Evolutionary conservation across 2,888 invertebrate species (phyloP).

Genomic region (Himalopsyche japonica): DNA sequence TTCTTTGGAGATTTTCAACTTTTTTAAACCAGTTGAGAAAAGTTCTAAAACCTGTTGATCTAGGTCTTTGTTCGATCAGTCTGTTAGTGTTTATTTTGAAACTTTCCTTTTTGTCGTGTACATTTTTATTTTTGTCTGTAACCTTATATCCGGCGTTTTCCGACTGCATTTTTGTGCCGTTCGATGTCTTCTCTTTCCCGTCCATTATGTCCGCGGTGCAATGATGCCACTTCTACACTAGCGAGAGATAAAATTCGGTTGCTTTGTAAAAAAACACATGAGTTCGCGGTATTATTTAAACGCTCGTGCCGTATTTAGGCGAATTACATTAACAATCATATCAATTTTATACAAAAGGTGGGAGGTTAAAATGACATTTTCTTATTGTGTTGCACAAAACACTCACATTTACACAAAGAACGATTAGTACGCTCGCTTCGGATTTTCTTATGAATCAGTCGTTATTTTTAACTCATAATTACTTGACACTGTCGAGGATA

Average conservation of each 20-base stretch:
- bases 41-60: constrained; percentile 60
- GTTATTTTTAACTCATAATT: constrained; percentile 18
- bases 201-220: background rate
- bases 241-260: background rate
- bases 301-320: background rate
- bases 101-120: background rate
- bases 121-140: constrained; percentile 4
- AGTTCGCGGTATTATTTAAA: background rate
- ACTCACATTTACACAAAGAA: background rate
- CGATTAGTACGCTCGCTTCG: background rate
- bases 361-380: background rate
- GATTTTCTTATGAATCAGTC: constrained; percentile 18
- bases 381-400: background rate
- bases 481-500: background rate
- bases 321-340: background rate
- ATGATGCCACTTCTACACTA: background rate
- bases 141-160: constrained; percentile 1
- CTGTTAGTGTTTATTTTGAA: constrained; percentile 31
- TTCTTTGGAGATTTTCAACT: constrained; percentile 49
- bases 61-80: constrained; percentile 49
- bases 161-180: constrained; percentile 16
- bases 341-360: background rate
- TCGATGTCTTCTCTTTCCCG: background rate
- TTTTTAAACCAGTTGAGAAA: constrained; percentile 76
- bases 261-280: background rate